Conservation (phyloP, 2,113 vertebrate species). For the Cyprinodon variegatus region DNA sequence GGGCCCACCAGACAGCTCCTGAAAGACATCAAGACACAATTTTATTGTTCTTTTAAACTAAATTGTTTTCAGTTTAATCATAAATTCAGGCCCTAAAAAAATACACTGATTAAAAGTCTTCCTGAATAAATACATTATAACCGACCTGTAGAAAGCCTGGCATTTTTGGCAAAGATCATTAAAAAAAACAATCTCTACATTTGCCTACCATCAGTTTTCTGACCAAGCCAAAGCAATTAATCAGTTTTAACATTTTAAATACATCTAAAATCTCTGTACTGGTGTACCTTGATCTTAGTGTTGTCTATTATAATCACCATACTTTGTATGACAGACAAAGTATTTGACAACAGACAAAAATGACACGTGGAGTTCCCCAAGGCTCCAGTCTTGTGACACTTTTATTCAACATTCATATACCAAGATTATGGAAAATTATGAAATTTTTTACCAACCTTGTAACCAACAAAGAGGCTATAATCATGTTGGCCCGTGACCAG, state of each 20-base stretch:
- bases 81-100: constrained; percentile 2
- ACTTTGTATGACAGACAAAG: not conserved
- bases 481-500: too few relatives aligned
- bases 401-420: not conserved
- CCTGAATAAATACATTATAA: not conserved
- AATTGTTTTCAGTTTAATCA: constrained; percentile 31
- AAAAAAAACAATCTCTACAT: not conserved
- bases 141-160: not conserved
- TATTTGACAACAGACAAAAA: not conserved
- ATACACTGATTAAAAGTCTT: not conserved
- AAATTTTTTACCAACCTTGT: too few relatives aligned
- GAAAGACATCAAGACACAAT: constrained; percentile 62
- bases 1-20: constrained; percentile 49
- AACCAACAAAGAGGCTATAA: too few relatives aligned
- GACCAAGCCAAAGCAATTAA: too few relatives aligned
- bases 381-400: not conserved
- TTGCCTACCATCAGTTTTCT: too few relatives aligned
- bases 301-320: too few relatives aligned
- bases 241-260: too few relatives aligned
- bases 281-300: too few relatives aligned
- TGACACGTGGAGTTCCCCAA: not conserved
- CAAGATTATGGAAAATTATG: too few relatives aligned
- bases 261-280: too few relatives aligned
- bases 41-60: constrained; percentile 33
- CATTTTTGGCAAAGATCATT: not conserved